phyloP scores from a whole-genome alignment of 2,888 invertebrate genomes.

The Drosophila maculinotata region DNA sequence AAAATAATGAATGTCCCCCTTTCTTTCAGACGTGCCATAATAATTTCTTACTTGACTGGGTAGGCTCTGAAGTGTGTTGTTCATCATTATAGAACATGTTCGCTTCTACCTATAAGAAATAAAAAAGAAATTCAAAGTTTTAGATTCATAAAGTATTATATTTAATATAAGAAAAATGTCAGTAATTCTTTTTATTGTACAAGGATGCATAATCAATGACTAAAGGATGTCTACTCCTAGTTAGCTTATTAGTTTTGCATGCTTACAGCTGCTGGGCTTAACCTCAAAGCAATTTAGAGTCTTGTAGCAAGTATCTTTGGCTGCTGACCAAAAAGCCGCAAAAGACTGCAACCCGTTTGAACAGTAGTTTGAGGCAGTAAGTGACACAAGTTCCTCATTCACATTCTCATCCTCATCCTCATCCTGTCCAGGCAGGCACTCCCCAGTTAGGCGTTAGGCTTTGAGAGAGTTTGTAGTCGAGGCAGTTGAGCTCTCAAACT shows the following conservation, averaged over 20 bases:
- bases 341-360: conserved; percentile 5
- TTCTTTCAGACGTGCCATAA: neutral
- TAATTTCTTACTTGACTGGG: too few species aligned
- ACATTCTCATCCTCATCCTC: too few species aligned
- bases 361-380: neutral
- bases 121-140: too few species aligned
- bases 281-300: neutral
- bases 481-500: conserved; percentile 72
- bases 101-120: too few species aligned
- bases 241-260: neutral
- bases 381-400: too few species aligned
- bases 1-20: conserved; percentile 9
- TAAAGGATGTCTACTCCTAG: neutral
- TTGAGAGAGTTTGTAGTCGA: conserved; percentile 18
- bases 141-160: too few species aligned
- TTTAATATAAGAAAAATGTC: too few species aligned
- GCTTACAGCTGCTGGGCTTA: neutral
- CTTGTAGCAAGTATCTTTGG: conserved; percentile 8
- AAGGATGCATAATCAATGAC: too few species aligned
- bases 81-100: too few species aligned
- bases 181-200: too few species aligned
- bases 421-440: conserved; percentile 14
- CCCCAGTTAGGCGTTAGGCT: conserved; percentile 29
- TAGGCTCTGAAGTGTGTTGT: too few species aligned
- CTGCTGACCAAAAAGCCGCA: conserved; percentile 21